phyloP scores from a whole-genome alignment of 2,888 invertebrate genomes.

The Leptopilina drosophilae region DNA sequence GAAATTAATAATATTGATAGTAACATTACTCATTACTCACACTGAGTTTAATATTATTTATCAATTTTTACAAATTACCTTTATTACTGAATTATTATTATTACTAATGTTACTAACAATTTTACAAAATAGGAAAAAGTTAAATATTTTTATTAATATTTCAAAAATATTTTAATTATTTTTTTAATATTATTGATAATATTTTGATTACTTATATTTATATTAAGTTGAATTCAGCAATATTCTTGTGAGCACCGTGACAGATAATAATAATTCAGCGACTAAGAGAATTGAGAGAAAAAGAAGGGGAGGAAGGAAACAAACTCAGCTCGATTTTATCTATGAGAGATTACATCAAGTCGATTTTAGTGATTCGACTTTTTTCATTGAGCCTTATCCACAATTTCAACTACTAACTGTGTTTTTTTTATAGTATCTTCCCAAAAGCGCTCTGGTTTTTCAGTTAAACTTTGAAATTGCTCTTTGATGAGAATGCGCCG shows the following conservation, averaged over 20 bases:
- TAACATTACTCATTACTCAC: too few species aligned
- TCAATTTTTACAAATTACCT: too few species aligned
- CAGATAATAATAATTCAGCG: background rate
- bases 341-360: constrained; percentile 63
- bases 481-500: constrained; percentile 67
- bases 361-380: constrained; percentile 35
- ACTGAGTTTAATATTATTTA: too few species aligned
- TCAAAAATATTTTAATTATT: too few species aligned
- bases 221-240: background rate
- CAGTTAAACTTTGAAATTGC: constrained; percentile 58
- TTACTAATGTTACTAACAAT: too few species aligned
- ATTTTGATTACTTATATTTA: too few species aligned
- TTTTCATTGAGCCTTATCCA: constrained; percentile 57
- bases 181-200: background rate
- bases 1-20: background rate
- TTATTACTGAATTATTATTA: too few species aligned
- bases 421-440: constrained; percentile 64
- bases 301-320: constrained; percentile 44
- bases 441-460: constrained; percentile 42
- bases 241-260: background rate
- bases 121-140: too few species aligned
- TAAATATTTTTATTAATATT: too few species aligned
- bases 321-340: constrained; percentile 68
- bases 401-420: constrained; percentile 59
- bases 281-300: background rate